Evolutionary conservation across 2,888 invertebrate genomes (phyloP).

Genomic region (Hypolimnas misippus): DNA sequence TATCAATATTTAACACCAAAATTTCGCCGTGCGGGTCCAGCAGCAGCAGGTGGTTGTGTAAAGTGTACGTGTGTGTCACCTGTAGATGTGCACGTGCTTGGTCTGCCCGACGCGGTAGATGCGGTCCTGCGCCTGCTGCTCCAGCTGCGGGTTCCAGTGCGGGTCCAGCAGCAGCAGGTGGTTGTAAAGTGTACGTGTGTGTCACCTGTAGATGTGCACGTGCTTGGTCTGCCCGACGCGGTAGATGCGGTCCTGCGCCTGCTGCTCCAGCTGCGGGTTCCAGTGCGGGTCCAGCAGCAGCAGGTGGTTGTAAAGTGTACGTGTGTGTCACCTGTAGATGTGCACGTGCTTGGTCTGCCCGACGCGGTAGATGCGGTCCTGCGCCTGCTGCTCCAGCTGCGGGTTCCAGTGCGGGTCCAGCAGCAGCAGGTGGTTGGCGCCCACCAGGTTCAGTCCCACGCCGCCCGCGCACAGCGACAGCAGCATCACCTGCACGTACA

Average conservation of each 20-base stretch:
- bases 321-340: constrained; percentile 88
- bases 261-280: constrained; percentile 98
- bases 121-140: constrained; percentile 97
- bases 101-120: constrained; percentile 96
- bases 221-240: constrained; percentile 93
- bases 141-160: constrained; percentile 99
- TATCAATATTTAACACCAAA: too few relatives aligned
- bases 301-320: too few relatives aligned
- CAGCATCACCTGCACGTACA: constrained; percentile 85
- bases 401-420: constrained; percentile 99
- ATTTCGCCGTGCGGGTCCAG: too few relatives aligned
- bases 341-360: constrained; percentile 93
- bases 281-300: constrained; percentile 91
- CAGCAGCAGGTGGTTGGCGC: constrained; percentile 95
- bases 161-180: too few relatives aligned
- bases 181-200: too few relatives aligned
- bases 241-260: constrained; percentile 97
- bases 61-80: too few relatives aligned
- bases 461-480: constrained; percentile 97
- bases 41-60: too few relatives aligned
- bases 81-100: constrained; percentile 91
- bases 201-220: constrained; percentile 93
- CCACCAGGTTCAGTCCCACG: constrained; percentile 96
- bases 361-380: constrained; percentile 96
- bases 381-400: constrained; percentile 96